These are phyloP conservation scores for Torymus texanus DNA, from an alignment of 2,888 invertebrate genomes.

Conservation along the genomic window DNA sequence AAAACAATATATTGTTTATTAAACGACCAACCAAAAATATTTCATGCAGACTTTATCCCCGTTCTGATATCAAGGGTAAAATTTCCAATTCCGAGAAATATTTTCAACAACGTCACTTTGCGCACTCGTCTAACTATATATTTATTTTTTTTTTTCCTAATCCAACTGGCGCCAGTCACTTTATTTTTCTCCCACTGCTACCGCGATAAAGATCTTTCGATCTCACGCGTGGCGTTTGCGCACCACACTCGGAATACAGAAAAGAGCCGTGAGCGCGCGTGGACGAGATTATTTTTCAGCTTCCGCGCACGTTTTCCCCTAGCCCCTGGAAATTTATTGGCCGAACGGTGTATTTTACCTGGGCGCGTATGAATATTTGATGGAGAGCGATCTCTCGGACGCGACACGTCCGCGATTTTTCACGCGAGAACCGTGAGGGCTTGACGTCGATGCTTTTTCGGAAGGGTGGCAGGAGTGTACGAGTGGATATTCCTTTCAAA, in stretches of 20 bases:
- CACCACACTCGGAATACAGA: slow-evolving; percentile 14
- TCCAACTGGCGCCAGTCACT: slow-evolving; percentile 18
- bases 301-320: slow-evolving; percentile 45
- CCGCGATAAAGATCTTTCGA: slow-evolving; percentile 49
- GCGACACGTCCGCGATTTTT: slow-evolving; percentile 52
- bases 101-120: too few species aligned
- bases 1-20: too few species aligned
- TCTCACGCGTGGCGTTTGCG: slow-evolving; percentile 8
- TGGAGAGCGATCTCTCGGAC: slow-evolving; percentile 48
- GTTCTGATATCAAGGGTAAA: too few species aligned
- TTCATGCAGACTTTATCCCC: too few species aligned
- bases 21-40: too few species aligned
- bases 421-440: slow-evolving; percentile 4
- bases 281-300: slow-evolving; percentile 53
- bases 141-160: slow-evolving; percentile 17
- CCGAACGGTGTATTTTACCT: slow-evolving; percentile 48
- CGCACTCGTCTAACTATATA: background rate
- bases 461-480: too few species aligned
- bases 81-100: too few species aligned
- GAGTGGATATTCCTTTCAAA: too few species aligned
- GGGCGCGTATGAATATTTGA: slow-evolving; percentile 56
- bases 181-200: slow-evolving; percentile 17
- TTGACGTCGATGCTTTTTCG: too few species aligned
- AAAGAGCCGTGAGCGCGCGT: slow-evolving; percentile 6
- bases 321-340: slow-evolving; percentile 44